phyloP scores from a whole-genome alignment of 2,888 invertebrate genomes.

The Terebella lapidaria region DNA sequence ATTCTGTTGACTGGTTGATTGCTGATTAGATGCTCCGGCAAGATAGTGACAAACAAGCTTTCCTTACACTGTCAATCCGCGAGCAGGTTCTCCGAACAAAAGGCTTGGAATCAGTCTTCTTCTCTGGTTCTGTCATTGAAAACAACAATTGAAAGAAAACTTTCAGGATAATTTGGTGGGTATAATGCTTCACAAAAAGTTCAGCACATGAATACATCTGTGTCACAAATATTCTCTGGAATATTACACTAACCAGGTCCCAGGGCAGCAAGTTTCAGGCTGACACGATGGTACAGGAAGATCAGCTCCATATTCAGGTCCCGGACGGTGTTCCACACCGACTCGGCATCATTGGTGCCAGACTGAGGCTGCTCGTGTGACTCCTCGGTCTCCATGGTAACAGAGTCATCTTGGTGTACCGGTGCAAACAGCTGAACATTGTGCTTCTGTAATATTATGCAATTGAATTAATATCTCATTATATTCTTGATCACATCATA shows the following conservation, averaged over 20 bases:
- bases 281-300: constrained; percentile 49
- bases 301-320: constrained; percentile 50
- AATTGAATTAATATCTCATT: not conserved
- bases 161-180: no score
- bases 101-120: constrained; percentile 27
- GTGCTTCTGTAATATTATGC: constrained; percentile 30
- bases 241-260: constrained; percentile 10
- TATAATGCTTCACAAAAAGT: no score
- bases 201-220: no score
- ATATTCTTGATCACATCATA: no score
- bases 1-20: not conserved
- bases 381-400: constrained; percentile 3
- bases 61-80: constrained; percentile 1
- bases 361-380: constrained; percentile 7
- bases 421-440: constrained; percentile 41
- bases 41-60: not conserved
- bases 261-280: constrained; percentile 41
- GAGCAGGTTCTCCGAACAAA: constrained; percentile 31
- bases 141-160: no score
- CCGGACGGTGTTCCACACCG: constrained; percentile 47
- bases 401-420: not conserved
- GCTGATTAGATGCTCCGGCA: not conserved
- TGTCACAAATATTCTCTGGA: no score
- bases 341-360: constrained; percentile 28
- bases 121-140: constrained; percentile 26